These are phyloP conservation scores for Nyctibius grandis DNA, from an alignment of 2,797 vertebrate genomes.

Conservation along the genomic window DNA sequence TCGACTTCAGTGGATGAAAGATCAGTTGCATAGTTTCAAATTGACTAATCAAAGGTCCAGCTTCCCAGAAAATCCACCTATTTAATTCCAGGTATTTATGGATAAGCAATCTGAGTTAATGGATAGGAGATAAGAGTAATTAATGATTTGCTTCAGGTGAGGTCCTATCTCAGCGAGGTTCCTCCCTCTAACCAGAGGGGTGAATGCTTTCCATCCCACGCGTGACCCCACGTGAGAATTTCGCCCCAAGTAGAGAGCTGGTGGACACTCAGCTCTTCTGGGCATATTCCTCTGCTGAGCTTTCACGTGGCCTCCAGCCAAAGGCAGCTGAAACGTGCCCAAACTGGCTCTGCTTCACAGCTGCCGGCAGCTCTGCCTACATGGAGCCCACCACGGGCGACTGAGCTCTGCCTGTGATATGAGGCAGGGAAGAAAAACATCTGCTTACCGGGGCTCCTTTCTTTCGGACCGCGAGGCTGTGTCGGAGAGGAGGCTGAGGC, in stretches of 20 bases:
- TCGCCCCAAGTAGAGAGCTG: background rate
- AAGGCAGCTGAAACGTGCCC: background rate
- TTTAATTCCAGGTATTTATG: background rate
- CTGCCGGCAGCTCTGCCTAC: slow-evolving; percentile 18
- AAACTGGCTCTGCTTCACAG: background rate
- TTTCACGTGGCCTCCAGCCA: background rate
- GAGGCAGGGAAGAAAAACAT: background rate
- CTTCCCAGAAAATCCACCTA: background rate
- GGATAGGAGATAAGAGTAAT: background rate
- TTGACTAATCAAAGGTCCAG: background rate
- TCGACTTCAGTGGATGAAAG: background rate
- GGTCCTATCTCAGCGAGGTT: background rate
- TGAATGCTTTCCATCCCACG: background rate
- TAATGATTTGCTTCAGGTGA: background rate
- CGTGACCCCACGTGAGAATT: background rate
- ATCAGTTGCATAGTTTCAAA: background rate
- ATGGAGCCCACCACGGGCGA: background rate
- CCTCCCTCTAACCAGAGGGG: background rate
- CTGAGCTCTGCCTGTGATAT: background rate
- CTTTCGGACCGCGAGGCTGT: background rate
- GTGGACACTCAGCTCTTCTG: background rate
- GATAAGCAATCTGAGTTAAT: background rate
- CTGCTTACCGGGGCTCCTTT: background rate
- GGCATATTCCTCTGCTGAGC: background rate
- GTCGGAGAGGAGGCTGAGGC: background rate